Conservation (phyloP, 2,113 vertebrate species). For the Chascanopsetta lugubris region DNA sequence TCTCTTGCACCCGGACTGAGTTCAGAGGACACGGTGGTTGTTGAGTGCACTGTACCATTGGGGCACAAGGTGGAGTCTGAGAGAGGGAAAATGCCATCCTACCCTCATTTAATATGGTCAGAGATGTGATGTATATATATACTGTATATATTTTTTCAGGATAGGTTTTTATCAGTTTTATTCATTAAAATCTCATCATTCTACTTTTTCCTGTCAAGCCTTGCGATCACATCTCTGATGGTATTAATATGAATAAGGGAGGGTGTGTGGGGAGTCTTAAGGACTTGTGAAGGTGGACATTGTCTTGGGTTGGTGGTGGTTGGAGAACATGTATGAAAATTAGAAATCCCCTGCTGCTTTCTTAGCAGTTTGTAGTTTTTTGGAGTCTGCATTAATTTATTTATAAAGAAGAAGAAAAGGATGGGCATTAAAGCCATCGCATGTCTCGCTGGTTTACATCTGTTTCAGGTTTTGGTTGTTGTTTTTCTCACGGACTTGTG, state of each 20-base stretch:
- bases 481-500: conserved; percentile 36
- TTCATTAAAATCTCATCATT: not conserved
- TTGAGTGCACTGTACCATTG: conserved; percentile 29
- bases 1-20: conserved; percentile 38
- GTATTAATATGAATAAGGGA: conserved; percentile 15
- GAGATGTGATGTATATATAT: conserved; percentile 31
- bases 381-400: conserved; percentile 18
- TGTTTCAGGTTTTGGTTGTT: conserved; percentile 7
- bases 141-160: conserved; percentile 45
- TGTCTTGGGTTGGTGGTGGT: not conserved
- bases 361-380: conserved; percentile 43
- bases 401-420: conserved; percentile 36
- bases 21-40: conserved; percentile 41
- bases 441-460: conserved; percentile 15
- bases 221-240: conserved; percentile 37
- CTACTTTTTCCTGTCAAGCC: not conserved
- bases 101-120: conserved; percentile 18
- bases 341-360: conserved; percentile 29
- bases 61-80: conserved; percentile 12
- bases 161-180: conserved; percentile 29
- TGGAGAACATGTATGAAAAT: conserved; percentile 4
- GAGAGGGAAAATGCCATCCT: conserved; percentile 1
- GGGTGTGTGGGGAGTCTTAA: not conserved
- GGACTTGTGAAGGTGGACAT: not conserved
- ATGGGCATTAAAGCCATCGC: not conserved